Base-by-base conservation (phyloP, 2,113 vertebrate genomes). In the Tachycineta bicolor region DNA sequence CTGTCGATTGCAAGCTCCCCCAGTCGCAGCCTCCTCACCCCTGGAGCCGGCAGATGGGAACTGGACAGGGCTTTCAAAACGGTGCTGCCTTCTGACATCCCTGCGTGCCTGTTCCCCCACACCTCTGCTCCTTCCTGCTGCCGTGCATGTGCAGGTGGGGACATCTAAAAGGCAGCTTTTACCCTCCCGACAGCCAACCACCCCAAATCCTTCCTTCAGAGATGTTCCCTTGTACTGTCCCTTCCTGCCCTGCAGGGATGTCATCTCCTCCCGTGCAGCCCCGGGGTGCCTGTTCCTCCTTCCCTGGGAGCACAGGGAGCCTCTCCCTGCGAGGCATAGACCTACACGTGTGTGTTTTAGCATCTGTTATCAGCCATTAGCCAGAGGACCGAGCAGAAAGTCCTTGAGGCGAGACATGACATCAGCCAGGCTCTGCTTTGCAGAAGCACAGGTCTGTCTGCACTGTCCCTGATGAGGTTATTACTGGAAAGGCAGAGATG, bases 361-460 rank as follows among this genome's bases (percentile, higher is more conserved):
- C 93, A 93, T 87, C 84, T 87, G 89, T 86, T 94, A 96, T 43
- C 70, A 92, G 93, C 71, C 77, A 28, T 83, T 44, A 68, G 82
- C 81, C 86, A 88, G 91, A 90, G 87, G 88, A 89, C 44, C n/a
- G 29, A 65, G 90, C n/a, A 71, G 79, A 71, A 81, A 96, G 87
- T 93, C 95, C 95, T 95, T 96, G 95, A 94, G 83, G 63, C 2
- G 47, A 97, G 95, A 97, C 96, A 94, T 95, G 96, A 95, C 87
- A 92, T 96, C 96, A 97, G 85, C 77, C 93, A 94, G 87, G 12
- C 76, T 90, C 60, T 43, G 74, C 85, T 84, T 56, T 86, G 69
- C 52, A 86, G 76, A 58, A 90, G 79, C 80, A 90, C 82, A 63
- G 53, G 47, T 21, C 87, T 95, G 90, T 58, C 96, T 90, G 82